Percentiles rank a stretch among this genome's conserved stretches.
phyloP scores from a whole-genome alignment of 2,113 vertebrate species.

The Cyprinodon variegatus region DNA sequence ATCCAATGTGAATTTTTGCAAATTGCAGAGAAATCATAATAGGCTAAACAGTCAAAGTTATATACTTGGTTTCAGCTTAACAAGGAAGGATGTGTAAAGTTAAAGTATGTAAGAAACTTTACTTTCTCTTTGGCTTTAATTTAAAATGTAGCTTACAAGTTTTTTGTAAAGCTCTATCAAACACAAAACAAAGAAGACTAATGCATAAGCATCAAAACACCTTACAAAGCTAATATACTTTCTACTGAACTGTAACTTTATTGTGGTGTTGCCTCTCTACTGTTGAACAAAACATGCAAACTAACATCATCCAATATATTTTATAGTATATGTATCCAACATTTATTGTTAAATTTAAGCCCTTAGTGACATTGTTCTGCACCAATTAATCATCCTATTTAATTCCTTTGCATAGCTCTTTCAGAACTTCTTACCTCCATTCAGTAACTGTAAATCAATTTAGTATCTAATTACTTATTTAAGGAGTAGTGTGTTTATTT shows the following conservation, averaged over 20 bases:
- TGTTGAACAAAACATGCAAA: neutral
- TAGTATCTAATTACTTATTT: too few species aligned
- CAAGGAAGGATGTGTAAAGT: neutral
- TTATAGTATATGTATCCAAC: too few species aligned
- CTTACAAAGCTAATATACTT: neutral
- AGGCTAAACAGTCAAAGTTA: constrained; percentile 1
- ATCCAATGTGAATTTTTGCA: constrained; percentile 27
- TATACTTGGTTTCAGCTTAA: neutral
- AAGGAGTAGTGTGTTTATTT: too few species aligned
- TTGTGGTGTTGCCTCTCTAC: neutral
- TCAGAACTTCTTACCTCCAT: too few species aligned
- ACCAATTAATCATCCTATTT: too few species aligned
- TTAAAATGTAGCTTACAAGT: neutral
- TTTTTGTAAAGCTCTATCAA: neutral
- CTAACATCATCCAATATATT: neutral
- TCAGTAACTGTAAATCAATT: too few species aligned
- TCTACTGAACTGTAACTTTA: neutral
- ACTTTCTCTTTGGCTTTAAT: neutral
- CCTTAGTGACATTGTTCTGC: too few species aligned
- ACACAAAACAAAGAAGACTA: neutral
- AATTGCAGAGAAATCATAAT: constrained; percentile 19
- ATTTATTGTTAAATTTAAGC: too few species aligned
- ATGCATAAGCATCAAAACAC: neutral
- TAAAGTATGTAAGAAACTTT: neutral
- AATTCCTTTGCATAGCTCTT: too few species aligned